Conservation (phyloP, 2,113 vertebrate species). For the Crotalus viridis region DNA sequence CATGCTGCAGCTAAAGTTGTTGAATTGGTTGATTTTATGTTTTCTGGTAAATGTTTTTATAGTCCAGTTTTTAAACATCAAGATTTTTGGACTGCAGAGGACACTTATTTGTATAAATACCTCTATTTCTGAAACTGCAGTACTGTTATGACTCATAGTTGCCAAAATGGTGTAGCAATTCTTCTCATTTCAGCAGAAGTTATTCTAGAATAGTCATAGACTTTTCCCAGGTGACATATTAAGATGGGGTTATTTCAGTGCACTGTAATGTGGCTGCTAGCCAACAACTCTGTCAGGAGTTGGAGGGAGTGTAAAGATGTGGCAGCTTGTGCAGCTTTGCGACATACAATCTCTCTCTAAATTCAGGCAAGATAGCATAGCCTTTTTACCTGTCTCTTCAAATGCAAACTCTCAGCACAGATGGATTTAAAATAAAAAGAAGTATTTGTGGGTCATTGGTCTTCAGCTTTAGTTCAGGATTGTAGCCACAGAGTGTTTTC, state of each 20-base stretch:
- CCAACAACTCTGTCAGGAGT: neutral
- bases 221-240: neutral
- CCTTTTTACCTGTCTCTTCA: neutral
- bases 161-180: neutral
- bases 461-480: neutral
- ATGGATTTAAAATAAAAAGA: neutral
- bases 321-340: neutral
- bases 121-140: neutral
- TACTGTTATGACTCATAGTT: neutral
- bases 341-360: neutral
- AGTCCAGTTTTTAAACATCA: neutral
- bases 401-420: neutral
- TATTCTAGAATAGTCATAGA: neutral
- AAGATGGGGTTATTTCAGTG: slow-evolving; percentile 9
- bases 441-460: too few species aligned
- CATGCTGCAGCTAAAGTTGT: neutral
- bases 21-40: slow-evolving; percentile 6
- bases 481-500: neutral
- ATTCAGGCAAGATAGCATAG: neutral
- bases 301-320: neutral
- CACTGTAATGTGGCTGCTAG: neutral
- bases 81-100: neutral
- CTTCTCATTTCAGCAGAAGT: neutral
- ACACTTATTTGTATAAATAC: neutral
- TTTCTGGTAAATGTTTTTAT: slow-evolving; percentile 46